Evolutionary conservation across 2,113 vertebrate species (phyloP).

Genomic region (Sitta europaea): DNA sequence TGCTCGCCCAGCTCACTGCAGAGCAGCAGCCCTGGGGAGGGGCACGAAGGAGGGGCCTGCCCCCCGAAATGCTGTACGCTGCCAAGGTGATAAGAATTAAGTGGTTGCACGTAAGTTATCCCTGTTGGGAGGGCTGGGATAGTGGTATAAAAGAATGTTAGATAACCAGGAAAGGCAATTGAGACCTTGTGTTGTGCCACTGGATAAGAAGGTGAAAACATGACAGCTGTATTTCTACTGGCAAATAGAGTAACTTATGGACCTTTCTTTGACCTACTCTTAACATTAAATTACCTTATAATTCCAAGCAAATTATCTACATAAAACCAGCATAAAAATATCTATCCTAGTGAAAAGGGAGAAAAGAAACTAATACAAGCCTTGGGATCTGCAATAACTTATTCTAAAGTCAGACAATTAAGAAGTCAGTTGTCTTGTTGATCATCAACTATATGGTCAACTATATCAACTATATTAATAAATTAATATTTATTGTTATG

Average conservation of each 20-base stretch:
- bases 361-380: not conserved
- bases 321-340: not conserved
- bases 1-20: not conserved
- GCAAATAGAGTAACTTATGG: not conserved
- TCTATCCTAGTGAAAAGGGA: not conserved
- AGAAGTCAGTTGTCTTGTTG: not conserved
- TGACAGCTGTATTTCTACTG: not conserved
- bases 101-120: not conserved
- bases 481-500: not conserved
- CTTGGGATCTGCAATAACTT: not conserved
- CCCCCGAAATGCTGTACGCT: not conserved
- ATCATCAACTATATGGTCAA: not conserved
- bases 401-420: not conserved
- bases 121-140: not conserved
- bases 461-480: no score
- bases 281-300: not conserved
- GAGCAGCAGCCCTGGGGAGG: not conserved
- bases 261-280: not conserved
- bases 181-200: no score
- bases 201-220: not conserved
- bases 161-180: not conserved
- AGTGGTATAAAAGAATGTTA: not conserved
- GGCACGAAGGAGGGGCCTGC: not conserved
- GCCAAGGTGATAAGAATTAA: not conserved
- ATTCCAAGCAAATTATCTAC: not conserved